Evolutionary conservation across 2,797 vertebrate genomes (phyloP), one percentile per base, ranked within the genome.

Genomic region (Loriculus beryllinus): DNA sequence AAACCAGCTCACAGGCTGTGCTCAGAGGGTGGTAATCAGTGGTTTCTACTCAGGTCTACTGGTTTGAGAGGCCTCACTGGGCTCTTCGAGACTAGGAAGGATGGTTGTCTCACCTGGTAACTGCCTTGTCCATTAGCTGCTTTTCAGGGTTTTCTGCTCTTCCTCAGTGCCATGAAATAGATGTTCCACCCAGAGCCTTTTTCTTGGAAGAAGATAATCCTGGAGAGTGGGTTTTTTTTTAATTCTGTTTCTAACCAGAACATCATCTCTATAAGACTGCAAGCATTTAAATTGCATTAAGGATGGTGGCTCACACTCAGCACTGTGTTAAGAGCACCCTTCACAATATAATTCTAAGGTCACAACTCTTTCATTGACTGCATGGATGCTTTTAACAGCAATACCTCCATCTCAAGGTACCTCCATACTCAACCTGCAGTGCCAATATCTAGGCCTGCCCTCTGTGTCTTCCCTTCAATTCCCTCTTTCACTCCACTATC

Each of bases 401-500:
- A 39, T 19, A 7, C 23, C 11, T 40, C 21, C 2, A 0, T 42
- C 1, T 12, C n/a, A n/a, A n/a, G n/a, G n/a, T n/a, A n/a, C n/a
- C n/a, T n/a, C n/a, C n/a, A n/a, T 68, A 10, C 2, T 2, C 1
- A 2, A 39, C 52, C 40, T 56, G 20, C n/a, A 18, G 40, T 20
- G n/a, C 7, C 40, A 4, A 0, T 45, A 25, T 19, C 49, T n/a
- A 20, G 39, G 47, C 14, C 69, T 89, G 45, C n/a, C 29, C 26
- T 39, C 42, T 21, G 16, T 40, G 22, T 42, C 42, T 31, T 28
- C 31, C 1, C 0, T 33, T 43, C 35, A 45, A 0, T 23, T 49
- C 51, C 26, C 45, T 60, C 26, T 42, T 68, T 12, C n/a, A 49
- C 15, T 74, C 11, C 4, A 2, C 25, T 54, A 0, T 21, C 37